phyloP scores from a whole-genome alignment of 2,797 vertebrate species.

The Pogonophryne albipinna region DNA sequence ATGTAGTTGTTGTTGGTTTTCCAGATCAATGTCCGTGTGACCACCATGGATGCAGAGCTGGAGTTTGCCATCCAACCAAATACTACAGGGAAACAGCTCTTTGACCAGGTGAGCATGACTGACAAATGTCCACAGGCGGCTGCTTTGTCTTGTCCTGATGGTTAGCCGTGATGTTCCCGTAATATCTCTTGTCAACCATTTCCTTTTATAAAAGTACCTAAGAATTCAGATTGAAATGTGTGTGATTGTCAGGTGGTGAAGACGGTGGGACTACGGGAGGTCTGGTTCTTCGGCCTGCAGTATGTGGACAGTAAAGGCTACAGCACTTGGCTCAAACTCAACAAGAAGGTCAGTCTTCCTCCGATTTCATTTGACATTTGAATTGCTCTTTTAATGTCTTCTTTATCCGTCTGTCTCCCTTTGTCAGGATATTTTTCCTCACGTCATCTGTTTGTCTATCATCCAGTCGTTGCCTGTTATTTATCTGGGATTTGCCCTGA shows the following conservation, averaged over 20 bases:
- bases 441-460: slow-evolving; percentile 3
- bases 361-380: background rate
- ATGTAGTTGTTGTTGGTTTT: slow-evolving; percentile 11
- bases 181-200: background rate
- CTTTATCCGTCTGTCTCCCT: background rate
- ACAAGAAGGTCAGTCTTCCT: slow-evolving; percentile 91
- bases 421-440: slow-evolving; percentile 5
- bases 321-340: slow-evolving; percentile 96
- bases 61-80: slow-evolving; percentile 98
- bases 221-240: background rate
- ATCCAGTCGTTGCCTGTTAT: background rate
- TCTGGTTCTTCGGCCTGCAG: slow-evolving; percentile 99
- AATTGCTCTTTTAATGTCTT: too few relatives aligned
- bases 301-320: slow-evolving; percentile 98
- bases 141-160: background rate
- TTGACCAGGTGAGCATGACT: slow-evolving; percentile 92
- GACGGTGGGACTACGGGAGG: slow-evolving; percentile 96
- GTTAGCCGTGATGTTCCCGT: background rate
- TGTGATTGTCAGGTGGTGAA: slow-evolving; percentile 91
- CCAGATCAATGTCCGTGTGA: slow-evolving; percentile 97
- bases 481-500: slow-evolving; percentile 27
- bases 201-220: background rate
- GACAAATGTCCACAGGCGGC: background rate
- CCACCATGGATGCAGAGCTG: slow-evolving; percentile 98
- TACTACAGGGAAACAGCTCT: slow-evolving; percentile 97